phyloP scores from a whole-genome alignment of 2,888 invertebrate genomes.

The Agrochola macilenta region DNA sequence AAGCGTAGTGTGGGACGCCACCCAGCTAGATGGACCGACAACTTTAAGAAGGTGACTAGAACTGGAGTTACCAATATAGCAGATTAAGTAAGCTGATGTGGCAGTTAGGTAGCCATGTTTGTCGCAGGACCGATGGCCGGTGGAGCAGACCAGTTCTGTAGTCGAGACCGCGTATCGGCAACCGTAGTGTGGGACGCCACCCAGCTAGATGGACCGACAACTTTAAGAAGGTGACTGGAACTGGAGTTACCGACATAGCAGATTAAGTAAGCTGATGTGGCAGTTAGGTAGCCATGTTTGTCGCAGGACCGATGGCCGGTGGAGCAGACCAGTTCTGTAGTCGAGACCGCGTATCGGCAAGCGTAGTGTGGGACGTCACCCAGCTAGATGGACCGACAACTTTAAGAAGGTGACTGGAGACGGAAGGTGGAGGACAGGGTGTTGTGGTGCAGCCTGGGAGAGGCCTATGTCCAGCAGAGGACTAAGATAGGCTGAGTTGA shows the following conservation, averaged over 20 bases:
- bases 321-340: neutral
- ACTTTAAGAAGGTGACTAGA: neutral
- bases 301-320: too few relatives aligned
- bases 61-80: neutral
- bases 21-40: neutral
- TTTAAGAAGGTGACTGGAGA: neutral
- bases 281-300: neutral
- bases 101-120: neutral
- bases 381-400: neutral
- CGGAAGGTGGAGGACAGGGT: neutral
- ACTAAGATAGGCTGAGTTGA: neutral
- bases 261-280: too few relatives aligned
- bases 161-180: too few relatives aligned
- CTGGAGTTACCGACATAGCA: neutral
- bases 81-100: neutral
- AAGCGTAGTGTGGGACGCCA: neutral
- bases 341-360: too few relatives aligned
- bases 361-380: neutral
- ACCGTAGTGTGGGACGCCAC: too few relatives aligned
- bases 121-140: too few relatives aligned
- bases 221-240: too few relatives aligned
- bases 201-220: too few relatives aligned
- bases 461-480: neutral
- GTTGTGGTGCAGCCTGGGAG: neutral
- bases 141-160: neutral